Base-by-base conservation (phyloP, 2,888 invertebrate species). In the Bombylius major region DNA sequence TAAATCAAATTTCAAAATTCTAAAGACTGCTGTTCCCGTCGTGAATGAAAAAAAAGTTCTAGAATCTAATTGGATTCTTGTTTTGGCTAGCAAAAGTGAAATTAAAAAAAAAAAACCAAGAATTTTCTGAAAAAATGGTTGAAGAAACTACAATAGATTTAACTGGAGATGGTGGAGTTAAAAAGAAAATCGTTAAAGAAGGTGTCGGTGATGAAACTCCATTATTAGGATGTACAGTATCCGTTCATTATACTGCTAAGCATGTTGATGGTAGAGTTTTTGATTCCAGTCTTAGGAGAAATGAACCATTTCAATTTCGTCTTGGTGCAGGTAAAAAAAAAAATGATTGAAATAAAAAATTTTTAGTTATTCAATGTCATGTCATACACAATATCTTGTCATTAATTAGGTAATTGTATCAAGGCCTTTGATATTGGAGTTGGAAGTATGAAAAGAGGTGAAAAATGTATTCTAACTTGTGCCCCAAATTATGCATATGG, bases 371-470 rank as follows among this genome's bases (percentile, higher is more conserved):
- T 11, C 3, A 9, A 39, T 3, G 39, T 11, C 39, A 9, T 9
- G 3, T 39, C 23, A 23, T 23, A 23, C 23, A 23, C 3, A 23
- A 23, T 23, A 23, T 23, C 23, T 23, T 39, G 7, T 39, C 11
- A 9, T 39, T 39, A 42, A 11, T 4, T 11, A 42, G 39, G 50
- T 23, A 52, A 6, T n/a, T 50, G 23, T 23, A n/a, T 97, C 61
- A 89, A 89, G 76, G 94, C 86, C 74, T 98, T 96, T 89, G 97
- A 98, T 67, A 79, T 91, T 62, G 96, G 94, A 36, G 86, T 98
- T 14, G 87, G 89, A 0, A 87, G 91, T 0, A 98, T 99, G 98
- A 89, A 86, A 72, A 85, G 84, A 64, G 90, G 91, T 0, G 96
- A 97, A 74, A 78, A 87, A 53, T 87, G 90, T 51, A 77, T 83